Evolutionary conservation across 1,140 invertebrate genomes (phyloP).

Genomic region (Augochlora pura): DNA sequence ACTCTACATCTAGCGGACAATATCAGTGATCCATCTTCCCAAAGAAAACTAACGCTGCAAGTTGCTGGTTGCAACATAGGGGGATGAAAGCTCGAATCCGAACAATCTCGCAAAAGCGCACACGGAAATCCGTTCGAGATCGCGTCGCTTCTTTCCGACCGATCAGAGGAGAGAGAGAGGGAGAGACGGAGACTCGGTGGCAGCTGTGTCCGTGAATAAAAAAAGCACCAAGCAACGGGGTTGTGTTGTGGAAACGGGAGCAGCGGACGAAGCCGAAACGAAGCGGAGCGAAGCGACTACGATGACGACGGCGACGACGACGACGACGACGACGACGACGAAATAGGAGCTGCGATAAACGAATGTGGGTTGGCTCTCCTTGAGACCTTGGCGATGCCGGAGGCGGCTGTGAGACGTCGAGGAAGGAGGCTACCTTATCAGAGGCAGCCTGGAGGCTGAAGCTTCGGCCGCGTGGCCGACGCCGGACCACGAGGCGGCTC

Average conservation of each 20-base stretch:
- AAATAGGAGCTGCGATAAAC: constrained; percentile 52
- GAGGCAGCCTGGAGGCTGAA: constrained; percentile 31
- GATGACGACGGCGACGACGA: too few species aligned
- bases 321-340: background rate
- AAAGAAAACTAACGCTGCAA: too few species aligned
- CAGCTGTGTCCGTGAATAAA: constrained; percentile 48
- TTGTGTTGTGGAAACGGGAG: constrained; percentile 24
- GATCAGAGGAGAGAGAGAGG: background rate
- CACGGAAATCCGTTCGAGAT: background rate
- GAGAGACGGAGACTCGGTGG: background rate
- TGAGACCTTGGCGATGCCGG: constrained; percentile 27
- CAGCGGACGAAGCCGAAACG: background rate
- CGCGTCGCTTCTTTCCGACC: background rate
- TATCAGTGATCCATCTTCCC: too few species aligned
- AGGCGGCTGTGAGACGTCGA: background rate
- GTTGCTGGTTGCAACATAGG: too few species aligned
- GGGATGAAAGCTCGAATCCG: too few species aligned
- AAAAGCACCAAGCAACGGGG: constrained; percentile 25
- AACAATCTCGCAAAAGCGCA: background rate
- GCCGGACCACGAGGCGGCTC: constrained; percentile 61
- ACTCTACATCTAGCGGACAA: too few species aligned
- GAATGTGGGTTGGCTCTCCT: constrained; percentile 29
- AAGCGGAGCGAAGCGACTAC: too few species aligned
- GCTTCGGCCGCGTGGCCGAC: constrained; percentile 30
- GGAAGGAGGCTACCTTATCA: constrained; percentile 45